phyloP scores from a whole-genome alignment of 2,888 invertebrate genomes.

The Agrotis exclamationis region DNA sequence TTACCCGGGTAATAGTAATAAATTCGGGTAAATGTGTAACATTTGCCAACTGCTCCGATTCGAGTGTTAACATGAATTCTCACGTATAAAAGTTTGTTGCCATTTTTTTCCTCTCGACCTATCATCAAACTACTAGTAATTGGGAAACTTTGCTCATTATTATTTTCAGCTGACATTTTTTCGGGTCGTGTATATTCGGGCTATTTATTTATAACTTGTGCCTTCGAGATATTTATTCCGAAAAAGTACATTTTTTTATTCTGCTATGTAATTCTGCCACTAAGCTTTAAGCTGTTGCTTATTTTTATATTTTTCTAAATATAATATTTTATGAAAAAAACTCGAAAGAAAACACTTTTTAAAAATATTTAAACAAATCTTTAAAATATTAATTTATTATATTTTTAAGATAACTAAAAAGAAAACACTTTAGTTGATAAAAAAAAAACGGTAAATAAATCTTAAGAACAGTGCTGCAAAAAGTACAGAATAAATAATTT shows the following conservation, averaged over 20 bases:
- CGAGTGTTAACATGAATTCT: conserved; percentile 65
- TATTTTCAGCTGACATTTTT: conserved; percentile 81
- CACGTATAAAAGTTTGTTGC: conserved; percentile 71
- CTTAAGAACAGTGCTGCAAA: no score
- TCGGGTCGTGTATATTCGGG: conserved; percentile 44
- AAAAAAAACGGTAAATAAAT: no score
- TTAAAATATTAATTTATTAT: no score
- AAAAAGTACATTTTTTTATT: not conserved
- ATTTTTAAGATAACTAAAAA: no score
- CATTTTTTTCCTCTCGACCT: conserved; percentile 75
- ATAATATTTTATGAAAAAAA: not conserved
- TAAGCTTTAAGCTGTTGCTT: not conserved
- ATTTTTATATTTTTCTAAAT: not conserved
- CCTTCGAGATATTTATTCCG: conserved; percentile 5
- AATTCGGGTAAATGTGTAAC: conserved; percentile 61
- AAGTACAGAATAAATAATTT: no score
- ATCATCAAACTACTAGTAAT: conserved; percentile 86
- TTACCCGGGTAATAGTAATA: conserved; percentile 59
- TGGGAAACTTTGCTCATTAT: conserved; percentile 90
- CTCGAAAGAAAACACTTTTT: no score
- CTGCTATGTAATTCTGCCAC: not conserved
- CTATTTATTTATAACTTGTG: conserved; percentile 19
- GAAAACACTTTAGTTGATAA: no score
- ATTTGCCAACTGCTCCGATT: conserved; percentile 57
- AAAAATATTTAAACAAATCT: no score